phyloP scores from a whole-genome alignment of 2,797 vertebrate species.

The Chelon labrosus region DNA sequence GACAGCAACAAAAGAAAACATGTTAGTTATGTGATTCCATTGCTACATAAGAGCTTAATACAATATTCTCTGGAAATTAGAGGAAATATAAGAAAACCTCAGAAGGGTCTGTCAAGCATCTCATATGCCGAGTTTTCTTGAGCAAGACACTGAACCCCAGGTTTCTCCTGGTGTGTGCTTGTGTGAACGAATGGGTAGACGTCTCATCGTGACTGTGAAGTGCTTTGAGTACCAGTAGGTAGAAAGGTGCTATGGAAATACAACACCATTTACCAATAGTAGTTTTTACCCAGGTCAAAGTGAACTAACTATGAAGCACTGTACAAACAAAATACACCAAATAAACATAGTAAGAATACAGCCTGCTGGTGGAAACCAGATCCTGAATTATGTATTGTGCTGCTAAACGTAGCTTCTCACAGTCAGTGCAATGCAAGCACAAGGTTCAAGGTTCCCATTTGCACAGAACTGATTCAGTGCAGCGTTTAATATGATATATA shows the following conservation, averaged over 20 bases:
- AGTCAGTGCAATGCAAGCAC: neutral
- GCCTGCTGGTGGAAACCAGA: neutral
- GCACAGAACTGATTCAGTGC: conserved; percentile 1
- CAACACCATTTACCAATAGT: neutral
- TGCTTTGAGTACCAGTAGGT: too few species aligned
- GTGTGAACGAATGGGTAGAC: too few species aligned
- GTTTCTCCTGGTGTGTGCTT: too few species aligned
- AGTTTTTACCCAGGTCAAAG: neutral
- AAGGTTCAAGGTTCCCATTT: conserved; percentile 6
- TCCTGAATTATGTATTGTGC: neutral
- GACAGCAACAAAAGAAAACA: too few species aligned
- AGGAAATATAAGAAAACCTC: too few species aligned
- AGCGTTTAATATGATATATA: conserved; percentile 2
- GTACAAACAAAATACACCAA: neutral
- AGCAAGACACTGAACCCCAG: too few species aligned
- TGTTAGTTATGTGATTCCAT: too few species aligned
- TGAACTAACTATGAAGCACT: neutral
- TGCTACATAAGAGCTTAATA: too few species aligned
- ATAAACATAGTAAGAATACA: neutral
- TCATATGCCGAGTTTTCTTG: too few species aligned
- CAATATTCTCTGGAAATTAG: too few species aligned
- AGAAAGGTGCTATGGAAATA: neutral
- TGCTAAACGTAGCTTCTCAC: neutral
- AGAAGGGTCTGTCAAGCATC: too few species aligned
- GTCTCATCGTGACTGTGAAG: too few species aligned